These are phyloP conservation scores for Protonemura montana DNA, from an alignment of 2,888 invertebrate genomes.

Conservation along the genomic window DNA sequence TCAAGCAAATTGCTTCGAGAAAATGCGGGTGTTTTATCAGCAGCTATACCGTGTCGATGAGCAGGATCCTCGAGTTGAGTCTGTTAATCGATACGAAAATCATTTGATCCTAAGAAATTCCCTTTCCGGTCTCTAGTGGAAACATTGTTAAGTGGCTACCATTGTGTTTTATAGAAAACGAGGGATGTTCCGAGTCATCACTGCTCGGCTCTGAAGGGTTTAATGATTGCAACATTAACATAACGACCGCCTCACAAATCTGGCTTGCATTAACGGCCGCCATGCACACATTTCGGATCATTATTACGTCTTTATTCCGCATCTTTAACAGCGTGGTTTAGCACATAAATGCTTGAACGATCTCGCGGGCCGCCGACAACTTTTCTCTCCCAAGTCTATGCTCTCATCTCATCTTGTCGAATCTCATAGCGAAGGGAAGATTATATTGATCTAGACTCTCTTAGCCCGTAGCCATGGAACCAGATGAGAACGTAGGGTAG, in stretches of 20 bases:
- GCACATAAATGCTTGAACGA: slow-evolving; percentile 7
- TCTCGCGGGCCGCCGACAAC: neutral
- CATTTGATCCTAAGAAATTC: neutral
- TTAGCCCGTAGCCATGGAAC: neutral
- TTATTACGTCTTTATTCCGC: neutral
- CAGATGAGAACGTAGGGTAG: neutral
- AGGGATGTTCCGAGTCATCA: neutral
- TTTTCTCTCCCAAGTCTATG: neutral
- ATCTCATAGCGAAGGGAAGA: neutral
- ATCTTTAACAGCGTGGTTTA: slow-evolving; percentile 3
- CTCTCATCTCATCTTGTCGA: neutral
- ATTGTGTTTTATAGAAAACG: neutral
- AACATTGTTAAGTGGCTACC: neutral
- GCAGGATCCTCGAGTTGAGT: neutral
- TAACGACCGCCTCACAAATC: slow-evolving; percentile 4
- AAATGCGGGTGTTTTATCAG: neutral
- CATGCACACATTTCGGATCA: neutral
- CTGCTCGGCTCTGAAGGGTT: neutral
- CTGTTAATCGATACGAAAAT: neutral
- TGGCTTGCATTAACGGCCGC: neutral
- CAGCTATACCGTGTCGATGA: neutral
- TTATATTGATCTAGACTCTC: neutral
- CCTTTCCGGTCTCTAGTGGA: neutral
- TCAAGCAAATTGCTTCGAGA: neutral
- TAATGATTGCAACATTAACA: neutral